These are phyloP conservation scores for Drosophila sproati DNA, from an alignment of 1,140 invertebrate species.

Conservation along the genomic window DNA sequence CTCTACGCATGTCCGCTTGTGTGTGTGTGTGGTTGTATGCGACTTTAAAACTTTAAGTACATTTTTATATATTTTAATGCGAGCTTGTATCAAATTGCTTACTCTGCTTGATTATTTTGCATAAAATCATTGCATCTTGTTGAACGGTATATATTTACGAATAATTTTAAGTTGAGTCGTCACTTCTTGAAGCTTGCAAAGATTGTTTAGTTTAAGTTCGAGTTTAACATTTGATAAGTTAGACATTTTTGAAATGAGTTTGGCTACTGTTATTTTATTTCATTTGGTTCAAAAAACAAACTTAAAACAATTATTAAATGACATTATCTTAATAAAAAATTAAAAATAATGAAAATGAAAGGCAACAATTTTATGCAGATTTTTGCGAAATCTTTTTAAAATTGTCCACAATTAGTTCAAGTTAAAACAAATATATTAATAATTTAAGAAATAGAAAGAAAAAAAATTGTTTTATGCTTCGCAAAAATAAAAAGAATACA, in stretches of 20 bases:
- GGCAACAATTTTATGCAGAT: constrained; percentile 20
- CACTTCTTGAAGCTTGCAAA: neutral
- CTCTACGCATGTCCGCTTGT: neutral
- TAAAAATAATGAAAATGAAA: constrained; percentile 3
- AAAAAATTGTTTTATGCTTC: neutral
- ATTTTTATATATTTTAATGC: constrained; percentile 75
- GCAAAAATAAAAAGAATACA: constrained; percentile 14
- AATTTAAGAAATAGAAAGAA: neutral
- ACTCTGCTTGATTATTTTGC: too few species aligned
- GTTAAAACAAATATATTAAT: neutral
- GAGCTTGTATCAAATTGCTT: constrained; percentile 65
- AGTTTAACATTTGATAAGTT: neutral
- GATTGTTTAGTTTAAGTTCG: neutral
- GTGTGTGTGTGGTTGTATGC: constrained; percentile 20
- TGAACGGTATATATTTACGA: neutral
- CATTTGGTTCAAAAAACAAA: constrained; percentile 29
- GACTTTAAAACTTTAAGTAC: constrained; percentile 68
- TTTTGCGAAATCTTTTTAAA: constrained; percentile 3
- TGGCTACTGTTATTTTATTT: constrained; percentile 24
- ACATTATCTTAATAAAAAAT: constrained; percentile 3
- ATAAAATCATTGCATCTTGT: too few species aligned
- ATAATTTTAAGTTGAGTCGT: neutral
- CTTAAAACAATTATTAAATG: constrained; percentile 32
- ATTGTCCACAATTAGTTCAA: neutral
- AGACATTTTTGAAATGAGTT: neutral